phyloP scores from a whole-genome alignment of 1,140 invertebrate species.

The Manduca sexta region DNA sequence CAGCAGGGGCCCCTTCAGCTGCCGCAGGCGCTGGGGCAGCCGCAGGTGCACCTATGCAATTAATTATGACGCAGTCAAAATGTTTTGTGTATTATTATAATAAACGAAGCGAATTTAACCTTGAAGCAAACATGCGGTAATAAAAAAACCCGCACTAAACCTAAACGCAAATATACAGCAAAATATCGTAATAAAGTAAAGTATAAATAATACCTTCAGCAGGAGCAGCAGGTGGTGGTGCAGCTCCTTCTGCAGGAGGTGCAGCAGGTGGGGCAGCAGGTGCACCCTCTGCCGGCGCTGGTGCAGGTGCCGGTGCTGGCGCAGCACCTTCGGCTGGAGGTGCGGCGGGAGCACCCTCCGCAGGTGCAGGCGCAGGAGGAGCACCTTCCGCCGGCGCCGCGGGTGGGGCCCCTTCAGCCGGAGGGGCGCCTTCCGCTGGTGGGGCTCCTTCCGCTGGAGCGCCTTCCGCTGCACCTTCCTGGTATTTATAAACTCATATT shows the following conservation, averaged over 20 bases:
- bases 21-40: constrained; percentile 11
- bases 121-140: no score
- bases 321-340: constrained; percentile 15
- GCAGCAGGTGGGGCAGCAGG: constrained; percentile 13
- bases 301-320: constrained; percentile 9
- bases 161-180: no score
- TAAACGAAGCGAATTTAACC: no score
- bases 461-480: constrained; percentile 21
- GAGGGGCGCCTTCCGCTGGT: constrained; percentile 22
- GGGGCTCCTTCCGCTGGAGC: constrained; percentile 26
- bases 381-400: constrained; percentile 11
- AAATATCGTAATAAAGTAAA: no score
- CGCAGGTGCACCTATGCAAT: constrained; percentile 10
- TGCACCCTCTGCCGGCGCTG: constrained; percentile 23
- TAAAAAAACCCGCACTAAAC: no score
- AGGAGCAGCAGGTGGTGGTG: constrained; percentile 17
- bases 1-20: constrained; percentile 18
- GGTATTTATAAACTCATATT: neutral
- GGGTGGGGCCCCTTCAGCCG: constrained; percentile 21
- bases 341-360: constrained; percentile 17
- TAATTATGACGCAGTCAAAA: no score
- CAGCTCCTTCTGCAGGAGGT: constrained; percentile 14
- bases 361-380: constrained; percentile 1
- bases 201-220: constrained; percentile 16
- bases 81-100: no score